Conservation (phyloP, 2,888 invertebrate genomes). For the Campaea margaritaria region DNA sequence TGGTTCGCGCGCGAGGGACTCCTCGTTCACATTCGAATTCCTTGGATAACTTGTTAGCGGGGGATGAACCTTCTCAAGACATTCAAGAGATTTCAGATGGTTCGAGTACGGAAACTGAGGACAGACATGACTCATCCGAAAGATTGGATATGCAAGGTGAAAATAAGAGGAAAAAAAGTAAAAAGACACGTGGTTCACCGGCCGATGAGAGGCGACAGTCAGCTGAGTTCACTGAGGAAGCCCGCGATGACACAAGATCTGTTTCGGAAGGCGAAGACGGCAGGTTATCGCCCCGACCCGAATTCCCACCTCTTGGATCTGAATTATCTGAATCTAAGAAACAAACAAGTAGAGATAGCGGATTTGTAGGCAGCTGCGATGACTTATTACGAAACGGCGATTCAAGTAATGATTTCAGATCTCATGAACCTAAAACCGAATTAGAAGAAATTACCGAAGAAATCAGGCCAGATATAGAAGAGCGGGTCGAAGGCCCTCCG, state of each 20-base stretch:
- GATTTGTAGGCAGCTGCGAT: conserved; percentile 95
- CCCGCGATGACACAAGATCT: conserved; percentile 84
- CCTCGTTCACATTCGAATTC: conserved; percentile 93
- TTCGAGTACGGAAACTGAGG: conserved; percentile 90
- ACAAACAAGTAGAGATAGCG: conserved; percentile 94
- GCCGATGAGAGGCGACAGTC: conserved; percentile 87
- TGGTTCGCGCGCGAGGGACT: conserved; percentile 93
- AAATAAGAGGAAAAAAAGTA: conserved; percentile 92
- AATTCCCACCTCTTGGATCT: conserved; percentile 84
- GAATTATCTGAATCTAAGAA: conserved; percentile 88
- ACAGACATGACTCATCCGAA: conserved; percentile 88
- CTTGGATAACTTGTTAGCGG: conserved; percentile 90
- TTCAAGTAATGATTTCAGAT: conserved; percentile 81
- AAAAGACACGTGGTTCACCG: conserved; percentile 87
- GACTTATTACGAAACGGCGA: conserved; percentile 90
- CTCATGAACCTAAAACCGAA: conserved; percentile 83
- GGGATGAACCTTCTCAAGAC: conserved; percentile 83
- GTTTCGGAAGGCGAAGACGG: conserved; percentile 88
- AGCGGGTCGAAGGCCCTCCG: conserved; percentile 79
- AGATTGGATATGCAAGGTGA: conserved; percentile 91
- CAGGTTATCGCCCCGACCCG: conserved; percentile 88
- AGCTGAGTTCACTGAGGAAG: conserved; percentile 86
- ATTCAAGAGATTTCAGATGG: conserved; percentile 88
- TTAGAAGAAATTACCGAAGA: conserved; percentile 86
- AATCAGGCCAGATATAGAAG: conserved; percentile 83